Base-by-base conservation (phyloP, 2,797 vertebrate genomes). In the Melopsittacus undulatus region DNA sequence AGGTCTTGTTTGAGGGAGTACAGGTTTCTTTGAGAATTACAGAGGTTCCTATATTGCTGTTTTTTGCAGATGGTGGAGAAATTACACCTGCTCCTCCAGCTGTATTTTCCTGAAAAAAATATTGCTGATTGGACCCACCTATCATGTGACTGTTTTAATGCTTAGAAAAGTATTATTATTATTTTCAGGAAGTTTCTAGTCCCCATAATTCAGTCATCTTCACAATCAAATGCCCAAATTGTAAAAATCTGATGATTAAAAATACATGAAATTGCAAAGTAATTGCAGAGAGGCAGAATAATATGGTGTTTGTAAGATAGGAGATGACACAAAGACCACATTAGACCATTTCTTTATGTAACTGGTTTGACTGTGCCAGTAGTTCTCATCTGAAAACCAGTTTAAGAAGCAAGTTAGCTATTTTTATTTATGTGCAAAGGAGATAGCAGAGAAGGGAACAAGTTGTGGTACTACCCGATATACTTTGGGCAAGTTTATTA, bases 401-500 rank as follows among this genome's bases (percentile, higher is more conserved):
- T 54, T 89, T 67, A 49, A 80, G 74, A 72, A 68, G 46, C 42
- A 52, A 79, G 79, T 30, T 36, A 13, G 38, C 62, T 78, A 19
- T 51, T 86, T 45, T n/a, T 54, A 43, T 29, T 73, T 32, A 59
- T 0, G 0, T 40, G 46, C 61, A 52, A 74, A 81, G 59, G 27
- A 49, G 38, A 32, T 75, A 69, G 27, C 57, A 59, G 49, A 57
- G 42, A 69, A 62, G 7, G 38, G 38, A 59, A 40, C 20, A 57
- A 46, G 34, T 48, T 15, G 15, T 0, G 0, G 14, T 49, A 24
- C 16, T 43, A 43, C 30, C 7, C 1, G 0, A 30, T 30, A 20
- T 83, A 36, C 42, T 67, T 64, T 3, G 6, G 38, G 27, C 24
- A 32, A 54, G 27, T 45, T 92, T 43, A 62, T 32, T 30, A 42